Conservation (phyloP, 2,888 invertebrate species). For the Phaonia tiefii region DNA sequence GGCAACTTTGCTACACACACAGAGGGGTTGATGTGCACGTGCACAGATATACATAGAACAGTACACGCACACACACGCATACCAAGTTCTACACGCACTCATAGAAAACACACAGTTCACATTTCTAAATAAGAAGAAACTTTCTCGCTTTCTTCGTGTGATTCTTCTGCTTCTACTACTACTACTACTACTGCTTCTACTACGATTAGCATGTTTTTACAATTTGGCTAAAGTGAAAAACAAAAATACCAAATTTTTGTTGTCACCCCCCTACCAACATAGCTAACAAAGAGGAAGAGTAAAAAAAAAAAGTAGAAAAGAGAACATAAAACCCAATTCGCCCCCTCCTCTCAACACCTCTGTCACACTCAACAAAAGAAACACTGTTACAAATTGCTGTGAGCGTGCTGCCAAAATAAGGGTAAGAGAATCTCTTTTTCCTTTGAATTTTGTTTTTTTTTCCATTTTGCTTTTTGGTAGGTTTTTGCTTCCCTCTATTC, state of each 20-base stretch:
- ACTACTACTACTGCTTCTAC: conserved; percentile 37
- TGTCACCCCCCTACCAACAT: conserved; percentile 3
- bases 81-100: neutral
- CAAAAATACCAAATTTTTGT: conserved; percentile 25
- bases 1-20: neutral
- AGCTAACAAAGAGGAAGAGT: neutral
- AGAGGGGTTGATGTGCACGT: neutral
- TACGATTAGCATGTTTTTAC: conserved; percentile 58
- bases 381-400: conserved; percentile 39
- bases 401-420: conserved; percentile 27
- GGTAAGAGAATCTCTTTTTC: conserved; percentile 33
- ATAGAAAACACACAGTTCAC: conserved; percentile 16
- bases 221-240: conserved; percentile 51
- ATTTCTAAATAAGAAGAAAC: conserved; percentile 35
- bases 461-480: conserved; percentile 19
- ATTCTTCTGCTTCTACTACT: conserved; percentile 11
- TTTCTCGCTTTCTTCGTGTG: conserved; percentile 30
- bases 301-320: conserved; percentile 1
- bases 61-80: neutral
- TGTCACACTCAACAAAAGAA: conserved; percentile 15
- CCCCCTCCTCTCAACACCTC: neutral
- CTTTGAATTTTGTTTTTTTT: too few species aligned
- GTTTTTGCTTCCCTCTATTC: neutral
- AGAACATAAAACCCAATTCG: conserved; percentile 24
- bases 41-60: neutral